Evolutionary conservation across 2,113 vertebrate species (phyloP), one percentile per base, ranked within the genome.

Genomic region (Alligator sinensis): DNA sequence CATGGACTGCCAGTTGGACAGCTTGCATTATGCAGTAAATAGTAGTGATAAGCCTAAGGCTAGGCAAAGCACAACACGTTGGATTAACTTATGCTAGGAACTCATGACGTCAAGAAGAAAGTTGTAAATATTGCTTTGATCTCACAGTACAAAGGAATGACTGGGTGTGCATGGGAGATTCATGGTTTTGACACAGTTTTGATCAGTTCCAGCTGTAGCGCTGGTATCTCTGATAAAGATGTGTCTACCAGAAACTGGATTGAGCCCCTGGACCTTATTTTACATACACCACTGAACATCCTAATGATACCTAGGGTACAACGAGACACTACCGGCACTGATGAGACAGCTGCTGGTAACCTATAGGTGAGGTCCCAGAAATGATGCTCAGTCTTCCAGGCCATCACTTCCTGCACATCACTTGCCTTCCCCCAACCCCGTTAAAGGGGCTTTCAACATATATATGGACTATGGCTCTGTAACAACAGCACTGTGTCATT

Each of bases 101-200:
- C 5, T 47, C 24, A 77, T 74, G 19, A 11, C 3, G 54, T 15
- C 47, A 15, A 72, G 70, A 77, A 68, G 66, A 0, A 25, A 59
- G 11, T 1, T 55, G 1, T 18, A 4, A 30, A 68, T 7, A 9
- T 72, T 10, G 9, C 12, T 77, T 22, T 12, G 22, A n/a, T 2
- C 38, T 24, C 38, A 9, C 68, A 87, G 66, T n/a, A 25, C 3
- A 34, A 59, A 75, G 10, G 22, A 11, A 28, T 2, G 38, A 5
- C 30, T 77, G 77, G 55, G 62, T 30, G 17, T 70, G 15, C 6
- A 57, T 1, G 6, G 38, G 17, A 54, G 78, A 4, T 0, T 75
- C 22, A 58, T 24, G 9, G 17, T n/a, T 60, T 47, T 75, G 5
- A 75, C 17, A 68, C 11, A 4, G 19, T 68, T 68, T 68, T 9